These are phyloP conservation scores for Phataginus tricuspis DNA, from an alignment of 2,797 vertebrate genomes.

Conservation along the genomic window DNA sequence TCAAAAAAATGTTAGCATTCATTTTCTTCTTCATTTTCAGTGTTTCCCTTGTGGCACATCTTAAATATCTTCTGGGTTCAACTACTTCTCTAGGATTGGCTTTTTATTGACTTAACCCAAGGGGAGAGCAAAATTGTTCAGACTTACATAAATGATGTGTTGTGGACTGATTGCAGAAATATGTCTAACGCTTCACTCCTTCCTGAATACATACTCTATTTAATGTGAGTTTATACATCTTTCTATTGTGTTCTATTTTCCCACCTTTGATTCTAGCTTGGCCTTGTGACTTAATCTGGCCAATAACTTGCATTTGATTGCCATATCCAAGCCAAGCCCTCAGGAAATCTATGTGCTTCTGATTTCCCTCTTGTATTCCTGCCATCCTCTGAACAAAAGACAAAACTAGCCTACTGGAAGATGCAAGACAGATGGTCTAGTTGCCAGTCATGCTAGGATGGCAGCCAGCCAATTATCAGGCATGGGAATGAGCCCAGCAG, in stretches of 20 bases:
- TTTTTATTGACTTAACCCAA: slow-evolving; percentile 43
- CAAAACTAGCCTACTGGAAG: background rate
- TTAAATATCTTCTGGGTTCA: slow-evolving; percentile 18
- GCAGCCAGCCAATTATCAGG: background rate
- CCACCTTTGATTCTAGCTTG: background rate
- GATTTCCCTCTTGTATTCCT: background rate
- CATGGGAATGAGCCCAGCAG: background rate
- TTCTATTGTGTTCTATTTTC: background rate
- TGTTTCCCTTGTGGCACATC: background rate
- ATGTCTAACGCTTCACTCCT: background rate
- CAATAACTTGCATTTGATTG: accelerated
- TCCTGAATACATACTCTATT: background rate
- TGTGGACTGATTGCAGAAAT: background rate
- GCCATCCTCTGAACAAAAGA: background rate
- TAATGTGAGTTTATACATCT: background rate
- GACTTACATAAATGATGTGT: background rate
- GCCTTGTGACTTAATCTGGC: background rate
- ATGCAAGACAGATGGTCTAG: background rate
- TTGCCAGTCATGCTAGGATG: background rate
- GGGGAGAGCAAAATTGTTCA: background rate
- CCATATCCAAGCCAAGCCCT: background rate
- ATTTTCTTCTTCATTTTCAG: slow-evolving; percentile 38
- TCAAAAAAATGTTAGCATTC: background rate
- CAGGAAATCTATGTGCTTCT: background rate
- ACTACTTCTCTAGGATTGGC: background rate